These are phyloP conservation scores for Emys orbicularis DNA, from an alignment of 2,797 vertebrate species.

Conservation along the genomic window DNA sequence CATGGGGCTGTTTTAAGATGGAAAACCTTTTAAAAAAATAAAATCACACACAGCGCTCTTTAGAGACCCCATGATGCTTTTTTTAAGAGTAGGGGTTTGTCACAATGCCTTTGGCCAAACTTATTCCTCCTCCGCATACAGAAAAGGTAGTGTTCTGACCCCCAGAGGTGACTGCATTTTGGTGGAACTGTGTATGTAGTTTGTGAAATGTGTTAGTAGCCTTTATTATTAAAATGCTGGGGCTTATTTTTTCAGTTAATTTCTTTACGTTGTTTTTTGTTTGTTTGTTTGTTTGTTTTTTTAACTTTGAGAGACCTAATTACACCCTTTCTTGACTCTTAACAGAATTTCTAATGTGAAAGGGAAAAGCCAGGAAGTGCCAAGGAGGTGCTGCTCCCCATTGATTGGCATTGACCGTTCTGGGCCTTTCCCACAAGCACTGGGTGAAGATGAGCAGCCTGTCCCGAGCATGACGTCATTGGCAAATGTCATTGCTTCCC, in stretches of 20 bases:
- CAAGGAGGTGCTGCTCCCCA: background rate
- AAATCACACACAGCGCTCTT: background rate
- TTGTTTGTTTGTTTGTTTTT: background rate
- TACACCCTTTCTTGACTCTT: conserved; percentile 1
- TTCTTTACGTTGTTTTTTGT: background rate
- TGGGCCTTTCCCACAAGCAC: background rate
- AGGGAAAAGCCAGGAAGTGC: background rate
- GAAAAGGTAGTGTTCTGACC: background rate
- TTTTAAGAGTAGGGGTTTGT: background rate
- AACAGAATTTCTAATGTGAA: conserved; percentile 8
- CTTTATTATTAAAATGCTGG: background rate
- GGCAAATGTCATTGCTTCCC: conserved; percentile 79
- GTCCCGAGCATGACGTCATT: conserved; percentile 80
- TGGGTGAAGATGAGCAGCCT: conserved; percentile 77
- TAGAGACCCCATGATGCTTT: background rate
- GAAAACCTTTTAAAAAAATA: background rate
- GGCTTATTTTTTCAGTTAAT: background rate
- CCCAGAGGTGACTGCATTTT: background rate
- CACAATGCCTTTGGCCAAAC: background rate
- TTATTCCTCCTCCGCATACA: background rate
- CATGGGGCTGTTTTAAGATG: background rate
- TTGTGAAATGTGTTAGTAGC: background rate
- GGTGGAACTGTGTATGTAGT: background rate
- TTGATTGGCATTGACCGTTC: background rate
- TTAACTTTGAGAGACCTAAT: background rate